Evolutionary conservation across 2,888 invertebrate species (phyloP), one percentile per base, ranked within the genome.

Genomic region (Eumerus sabulonum): DNA sequence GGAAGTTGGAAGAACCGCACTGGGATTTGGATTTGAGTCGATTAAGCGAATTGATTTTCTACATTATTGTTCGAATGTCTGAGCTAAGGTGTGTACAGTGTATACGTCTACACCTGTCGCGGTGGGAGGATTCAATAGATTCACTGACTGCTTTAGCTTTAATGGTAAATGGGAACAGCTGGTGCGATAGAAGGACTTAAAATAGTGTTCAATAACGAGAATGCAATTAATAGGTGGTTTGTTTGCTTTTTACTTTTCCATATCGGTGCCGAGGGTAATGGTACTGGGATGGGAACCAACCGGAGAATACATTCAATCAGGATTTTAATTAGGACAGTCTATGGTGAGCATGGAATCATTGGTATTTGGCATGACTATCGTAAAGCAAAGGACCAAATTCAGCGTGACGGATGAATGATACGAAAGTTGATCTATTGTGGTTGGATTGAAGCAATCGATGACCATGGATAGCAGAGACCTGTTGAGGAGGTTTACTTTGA

Each of bases 31-130:
- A 38, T 40, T 42, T 72, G 12, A 72, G 56, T 67, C 76, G 76
- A 77, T 77, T 77, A 77, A 57, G 72, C 45, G 72, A 77, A 77
- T 77, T 77, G 66, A 77, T 77, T 72, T 76, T 56, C 53, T 35
- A 11, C 27, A 27, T 54, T 48, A 54, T 60, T 56, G 40, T 60
- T 60, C 47, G 27, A 40, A 9, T 42, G 4, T n/a, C 1, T 12
- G 18, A 9, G 4, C 9, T 9, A 35, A 17, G 57, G 45, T 45
- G 35, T 54, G 45, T 27, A 27, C 27, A 27, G 27, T 7, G 27
- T 17, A 27, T 16, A 44, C 36, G 48, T 62, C 48, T n/a, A 50
- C 14, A 9, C 35, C 16, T 48, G 5, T 11, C 16, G 17, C 17
- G 51, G 47, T 66, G 17, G 27, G 14, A 42, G 51, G 7, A 27